Evolutionary conservation across 23 tunicate species (phyloP).

Genomic region (Phallusia fumigata): DNA sequence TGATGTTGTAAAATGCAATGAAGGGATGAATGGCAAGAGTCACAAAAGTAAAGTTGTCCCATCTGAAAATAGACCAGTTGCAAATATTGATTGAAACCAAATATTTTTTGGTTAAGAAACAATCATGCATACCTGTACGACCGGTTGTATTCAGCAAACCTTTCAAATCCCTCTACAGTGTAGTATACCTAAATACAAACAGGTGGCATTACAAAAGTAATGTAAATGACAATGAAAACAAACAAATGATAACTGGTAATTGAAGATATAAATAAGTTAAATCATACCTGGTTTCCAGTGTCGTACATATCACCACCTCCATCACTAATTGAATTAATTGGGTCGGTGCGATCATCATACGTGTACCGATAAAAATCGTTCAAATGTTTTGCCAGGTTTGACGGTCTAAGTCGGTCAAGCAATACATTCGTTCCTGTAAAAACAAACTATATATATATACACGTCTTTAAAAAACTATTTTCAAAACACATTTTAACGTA

Average conservation of each 20-base stretch:
- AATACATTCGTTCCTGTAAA: not conserved
- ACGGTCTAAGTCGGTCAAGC: not conserved
- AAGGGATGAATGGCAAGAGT: not conserved
- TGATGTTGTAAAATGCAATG: not conserved
- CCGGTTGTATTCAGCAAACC: not conserved
- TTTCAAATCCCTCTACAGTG: not conserved
- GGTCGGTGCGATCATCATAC: not conserved
- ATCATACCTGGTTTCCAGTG: not conserved
- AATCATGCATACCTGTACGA: not conserved
- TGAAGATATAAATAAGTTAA: not conserved
- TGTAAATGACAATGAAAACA: too few relatives aligned
- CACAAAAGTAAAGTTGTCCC: not conserved
- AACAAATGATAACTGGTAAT: too few relatives aligned
- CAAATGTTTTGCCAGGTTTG: not conserved
- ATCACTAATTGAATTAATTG: not conserved
- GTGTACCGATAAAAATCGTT: not conserved
- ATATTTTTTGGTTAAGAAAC: not conserved
- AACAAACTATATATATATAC: too few relatives aligned
- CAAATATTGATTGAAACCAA: not conserved
- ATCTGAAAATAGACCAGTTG: not conserved
- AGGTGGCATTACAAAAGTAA: too few relatives aligned
- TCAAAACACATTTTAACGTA: too few relatives aligned
- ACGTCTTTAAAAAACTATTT: too few relatives aligned
- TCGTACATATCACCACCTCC: conserved; percentile 4
- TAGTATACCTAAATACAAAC: not conserved